Evolutionary conservation across 2,113 vertebrate genomes (phyloP).

Genomic region (Oncorhynchus kisutch): DNA sequence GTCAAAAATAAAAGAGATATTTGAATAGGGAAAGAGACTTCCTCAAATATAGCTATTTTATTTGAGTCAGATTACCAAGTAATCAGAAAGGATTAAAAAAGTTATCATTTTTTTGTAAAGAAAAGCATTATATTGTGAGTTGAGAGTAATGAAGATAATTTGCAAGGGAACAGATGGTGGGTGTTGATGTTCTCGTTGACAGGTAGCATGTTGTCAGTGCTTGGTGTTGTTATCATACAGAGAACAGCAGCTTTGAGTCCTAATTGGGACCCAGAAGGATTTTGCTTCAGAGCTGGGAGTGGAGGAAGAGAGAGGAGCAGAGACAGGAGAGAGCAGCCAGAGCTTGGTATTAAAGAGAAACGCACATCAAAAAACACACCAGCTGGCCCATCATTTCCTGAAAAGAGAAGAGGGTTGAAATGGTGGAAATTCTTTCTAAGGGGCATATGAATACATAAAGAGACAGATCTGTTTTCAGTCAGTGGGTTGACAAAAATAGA

Average conservation of each 20-base stretch:
- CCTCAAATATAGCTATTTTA: conserved; percentile 56
- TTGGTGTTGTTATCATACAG: conserved; percentile 83
- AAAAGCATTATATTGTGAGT: conserved; percentile 68
- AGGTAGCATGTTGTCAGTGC: conserved; percentile 90
- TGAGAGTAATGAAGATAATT: conserved; percentile 81
- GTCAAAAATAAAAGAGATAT: neutral
- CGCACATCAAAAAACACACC: too few species aligned
- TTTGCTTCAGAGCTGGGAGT: conserved; percentile 55
- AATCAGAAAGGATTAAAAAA: conserved; percentile 63
- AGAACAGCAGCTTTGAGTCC: conserved; percentile 89
- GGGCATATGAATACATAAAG: conserved; percentile 11
- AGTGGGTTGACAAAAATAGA: conserved; percentile 43
- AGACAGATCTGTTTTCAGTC: conserved; percentile 20
- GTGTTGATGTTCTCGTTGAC: conserved; percentile 89
- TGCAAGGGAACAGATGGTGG: conserved; percentile 87
- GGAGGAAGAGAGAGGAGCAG: conserved; percentile 23
- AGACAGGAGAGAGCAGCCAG: conserved; percentile 37
- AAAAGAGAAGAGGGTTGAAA: conserved; percentile 33
- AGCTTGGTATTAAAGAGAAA: neutral
- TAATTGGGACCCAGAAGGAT: conserved; percentile 96
- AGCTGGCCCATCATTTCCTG: conserved; percentile 23
- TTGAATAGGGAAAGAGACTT: neutral
- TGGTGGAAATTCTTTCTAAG: conserved; percentile 20
- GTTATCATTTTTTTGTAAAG: conserved; percentile 29
- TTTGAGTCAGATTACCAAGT: conserved; percentile 67